A percentile compares a stretch with the other conserved stretches of the same genome.
Evolutionary conservation across 2,797 vertebrate species (phyloP).

Genomic region (Manis pentadactyla): DNA sequence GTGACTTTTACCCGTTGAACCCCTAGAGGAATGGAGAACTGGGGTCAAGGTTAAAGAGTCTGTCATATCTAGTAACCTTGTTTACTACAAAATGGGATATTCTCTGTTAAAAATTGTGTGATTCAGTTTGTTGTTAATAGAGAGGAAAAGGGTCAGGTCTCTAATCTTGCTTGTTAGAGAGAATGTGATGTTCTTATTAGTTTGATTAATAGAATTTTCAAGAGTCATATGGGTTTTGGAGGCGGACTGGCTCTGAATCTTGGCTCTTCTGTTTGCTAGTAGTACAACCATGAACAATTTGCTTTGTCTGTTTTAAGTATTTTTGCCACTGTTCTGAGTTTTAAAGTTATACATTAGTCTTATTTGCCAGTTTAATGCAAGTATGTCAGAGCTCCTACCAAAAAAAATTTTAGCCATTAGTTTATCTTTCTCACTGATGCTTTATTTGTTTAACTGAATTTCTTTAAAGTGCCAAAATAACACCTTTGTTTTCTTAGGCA

Average conservation of each 20-base stretch:
- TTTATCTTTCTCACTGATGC: not conserved
- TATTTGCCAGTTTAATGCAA: not conserved
- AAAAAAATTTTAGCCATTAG: not conserved
- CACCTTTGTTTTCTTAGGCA: conserved; percentile 86
- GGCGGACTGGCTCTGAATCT: not conserved
- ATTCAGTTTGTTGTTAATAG: not conserved
- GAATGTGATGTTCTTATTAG: not conserved
- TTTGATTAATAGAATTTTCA: not conserved
- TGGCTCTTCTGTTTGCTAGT: not conserved
- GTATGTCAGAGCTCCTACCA: not conserved
- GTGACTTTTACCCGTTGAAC: not conserved
- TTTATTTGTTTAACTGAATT: not conserved
- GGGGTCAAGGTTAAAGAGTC: not conserved
- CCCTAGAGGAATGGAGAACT: not conserved
- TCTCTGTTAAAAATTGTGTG: not conserved
- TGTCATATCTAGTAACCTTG: not conserved
- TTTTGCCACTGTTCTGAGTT: not conserved
- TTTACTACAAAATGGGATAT: not conserved
- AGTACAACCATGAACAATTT: not conserved
- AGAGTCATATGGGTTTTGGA: not conserved
- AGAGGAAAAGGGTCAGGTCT: not conserved
- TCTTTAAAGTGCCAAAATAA: not conserved
- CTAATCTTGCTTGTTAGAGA: not conserved
- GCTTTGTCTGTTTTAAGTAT: not conserved
- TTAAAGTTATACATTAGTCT: not conserved